Percentiles rank a stretch among this genome's conserved stretches.
These are phyloP conservation scores for Coenobita brevimanus DNA, from an alignment of 1,140 invertebrate species.

Conservation along the genomic window DNA sequence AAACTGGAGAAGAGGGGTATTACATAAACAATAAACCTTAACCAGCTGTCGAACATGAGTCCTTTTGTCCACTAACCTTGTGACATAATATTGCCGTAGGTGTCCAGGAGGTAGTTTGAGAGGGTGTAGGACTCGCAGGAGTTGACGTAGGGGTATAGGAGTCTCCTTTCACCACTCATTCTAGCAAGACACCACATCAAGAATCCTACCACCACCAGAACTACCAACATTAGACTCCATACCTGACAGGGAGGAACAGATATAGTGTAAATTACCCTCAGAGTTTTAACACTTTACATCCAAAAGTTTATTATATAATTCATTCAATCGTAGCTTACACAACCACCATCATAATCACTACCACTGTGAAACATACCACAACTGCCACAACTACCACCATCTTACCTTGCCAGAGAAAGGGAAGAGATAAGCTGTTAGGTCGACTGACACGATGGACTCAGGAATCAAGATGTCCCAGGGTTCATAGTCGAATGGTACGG, in stretches of 20 bases:
- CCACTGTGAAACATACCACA: neutral
- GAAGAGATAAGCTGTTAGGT: constrained; percentile 51
- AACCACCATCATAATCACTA: neutral
- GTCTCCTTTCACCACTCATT: neutral
- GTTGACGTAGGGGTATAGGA: neutral
- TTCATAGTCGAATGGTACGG: constrained; percentile 45
- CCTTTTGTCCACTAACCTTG: too few relatives aligned
- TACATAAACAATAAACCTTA: too few relatives aligned
- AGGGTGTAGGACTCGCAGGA: neutral
- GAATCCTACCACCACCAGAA: constrained; percentile 18
- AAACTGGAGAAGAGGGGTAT: too few relatives aligned
- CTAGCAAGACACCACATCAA: neutral
- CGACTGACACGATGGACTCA: constrained; percentile 26
- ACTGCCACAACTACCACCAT: neutral
- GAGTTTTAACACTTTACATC: too few relatives aligned
- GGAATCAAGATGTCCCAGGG: constrained; percentile 51
- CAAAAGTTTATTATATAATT: too few relatives aligned
- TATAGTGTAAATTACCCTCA: neutral
- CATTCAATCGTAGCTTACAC: neutral
- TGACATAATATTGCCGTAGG: neutral
- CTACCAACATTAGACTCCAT: neutral
- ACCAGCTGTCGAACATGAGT: too few relatives aligned
- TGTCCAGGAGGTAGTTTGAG: constrained; percentile 17
- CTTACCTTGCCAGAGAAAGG: constrained; percentile 33
- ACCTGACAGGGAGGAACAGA: neutral